Evolutionary conservation across 2,113 vertebrate species (phyloP).

Genomic region (Chaetodon trifascialis): DNA sequence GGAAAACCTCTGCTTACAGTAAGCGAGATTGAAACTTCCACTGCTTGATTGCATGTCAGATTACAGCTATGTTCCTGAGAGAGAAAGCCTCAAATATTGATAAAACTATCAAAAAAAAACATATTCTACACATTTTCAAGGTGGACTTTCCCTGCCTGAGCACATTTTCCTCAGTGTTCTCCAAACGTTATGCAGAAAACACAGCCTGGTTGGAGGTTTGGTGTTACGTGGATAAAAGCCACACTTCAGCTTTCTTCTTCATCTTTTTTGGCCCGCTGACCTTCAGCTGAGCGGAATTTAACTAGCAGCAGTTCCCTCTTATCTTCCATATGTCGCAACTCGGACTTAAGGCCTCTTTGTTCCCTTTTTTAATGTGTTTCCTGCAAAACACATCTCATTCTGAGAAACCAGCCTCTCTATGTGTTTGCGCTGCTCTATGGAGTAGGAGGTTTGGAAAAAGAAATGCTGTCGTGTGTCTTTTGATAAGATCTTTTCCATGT

Average conservation of each 20-base stretch:
- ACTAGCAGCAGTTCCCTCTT: conserved; percentile 69
- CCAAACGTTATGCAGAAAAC: conserved; percentile 12
- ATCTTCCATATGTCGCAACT: conserved; percentile 56
- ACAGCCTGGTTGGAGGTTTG: conserved; percentile 29
- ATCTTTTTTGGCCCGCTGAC: conserved; percentile 44
- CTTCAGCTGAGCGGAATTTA: conserved; percentile 51
- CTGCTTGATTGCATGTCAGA: background rate
- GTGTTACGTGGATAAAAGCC: conserved; percentile 2
- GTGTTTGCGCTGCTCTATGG: background rate
- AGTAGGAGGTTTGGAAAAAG: background rate
- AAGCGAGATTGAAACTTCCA: background rate
- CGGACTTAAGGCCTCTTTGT: conserved; percentile 13
- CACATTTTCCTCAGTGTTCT: conserved; percentile 22
- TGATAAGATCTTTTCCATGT: background rate
- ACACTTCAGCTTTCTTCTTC: conserved; percentile 61
- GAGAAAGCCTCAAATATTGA: background rate
- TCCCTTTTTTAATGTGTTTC: conserved; percentile 63
- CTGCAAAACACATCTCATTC: conserved; percentile 17
- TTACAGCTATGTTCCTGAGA: background rate
- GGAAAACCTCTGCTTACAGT: background rate
- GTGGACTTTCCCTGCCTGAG: conserved; percentile 15
- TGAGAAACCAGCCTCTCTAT: background rate
- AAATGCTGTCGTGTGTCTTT: background rate
- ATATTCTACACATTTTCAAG: conserved; percentile 12
- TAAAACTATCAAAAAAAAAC: conserved; percentile 6